Conservation (phyloP, 2,113 vertebrate genomes). For the Sinocyclocheilus anshuiensis region DNA sequence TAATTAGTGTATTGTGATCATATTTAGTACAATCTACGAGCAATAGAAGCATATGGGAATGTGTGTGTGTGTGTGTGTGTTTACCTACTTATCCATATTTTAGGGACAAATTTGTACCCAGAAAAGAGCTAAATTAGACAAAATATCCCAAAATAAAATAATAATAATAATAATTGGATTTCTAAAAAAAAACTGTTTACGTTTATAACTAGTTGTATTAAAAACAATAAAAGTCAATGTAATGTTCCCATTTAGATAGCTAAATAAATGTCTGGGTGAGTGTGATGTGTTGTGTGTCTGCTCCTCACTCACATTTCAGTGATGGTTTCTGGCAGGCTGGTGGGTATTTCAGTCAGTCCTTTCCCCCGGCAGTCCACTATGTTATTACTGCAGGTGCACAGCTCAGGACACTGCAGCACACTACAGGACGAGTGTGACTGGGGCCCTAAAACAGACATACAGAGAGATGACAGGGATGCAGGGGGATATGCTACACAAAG, state of each 20-base stretch:
- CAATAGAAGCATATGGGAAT: not conserved
- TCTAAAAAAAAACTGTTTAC: too few relatives aligned
- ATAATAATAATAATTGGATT: too few relatives aligned
- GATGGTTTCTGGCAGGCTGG: slow-evolving; percentile 96
- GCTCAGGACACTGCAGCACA: slow-evolving; percentile 91
- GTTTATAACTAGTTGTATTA: too few relatives aligned
- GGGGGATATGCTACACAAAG: slow-evolving; percentile 12
- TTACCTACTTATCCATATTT: too few relatives aligned
- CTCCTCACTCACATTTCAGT: slow-evolving; percentile 90
- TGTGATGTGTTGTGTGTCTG: slow-evolving; percentile 1
- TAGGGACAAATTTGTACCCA: too few relatives aligned
- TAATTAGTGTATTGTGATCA: too few relatives aligned
- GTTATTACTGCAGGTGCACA: slow-evolving; percentile 97
- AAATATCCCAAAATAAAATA: too few relatives aligned
- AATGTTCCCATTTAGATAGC: not conserved
- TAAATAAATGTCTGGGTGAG: not conserved
- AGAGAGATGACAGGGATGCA: not conserved
- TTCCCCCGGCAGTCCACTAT: slow-evolving; percentile 98
- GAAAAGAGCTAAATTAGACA: too few relatives aligned
- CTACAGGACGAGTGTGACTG: slow-evolving; percentile 93
- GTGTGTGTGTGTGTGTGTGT: not conserved
- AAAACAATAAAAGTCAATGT: too few relatives aligned
- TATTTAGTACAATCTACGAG: too few relatives aligned
- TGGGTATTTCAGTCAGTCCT: slow-evolving; percentile 92
- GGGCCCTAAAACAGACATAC: slow-evolving; percentile 77